Evolutionary conservation across 2,797 vertebrate genomes (phyloP).

Genomic region (Phrynocephalus guinanensis): DNA sequence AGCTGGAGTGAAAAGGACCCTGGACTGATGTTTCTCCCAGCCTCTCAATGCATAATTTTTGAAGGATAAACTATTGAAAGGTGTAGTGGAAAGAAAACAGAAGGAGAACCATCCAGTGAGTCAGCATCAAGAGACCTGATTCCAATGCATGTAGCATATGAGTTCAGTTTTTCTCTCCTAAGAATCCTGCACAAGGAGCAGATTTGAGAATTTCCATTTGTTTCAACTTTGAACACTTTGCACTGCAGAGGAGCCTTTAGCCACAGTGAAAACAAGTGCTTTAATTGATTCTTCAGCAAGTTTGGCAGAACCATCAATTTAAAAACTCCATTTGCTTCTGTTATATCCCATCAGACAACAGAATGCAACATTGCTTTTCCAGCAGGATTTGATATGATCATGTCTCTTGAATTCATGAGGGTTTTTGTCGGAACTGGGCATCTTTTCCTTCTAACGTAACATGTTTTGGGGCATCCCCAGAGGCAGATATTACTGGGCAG

Average conservation of each 20-base stretch:
- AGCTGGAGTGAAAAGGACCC: too few relatives aligned
- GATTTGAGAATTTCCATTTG: background rate
- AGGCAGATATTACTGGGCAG: constrained; percentile 12
- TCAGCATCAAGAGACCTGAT: background rate
- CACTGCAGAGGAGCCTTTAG: background rate
- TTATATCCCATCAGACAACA: constrained; percentile 21
- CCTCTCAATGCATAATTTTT: background rate
- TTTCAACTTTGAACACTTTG: background rate
- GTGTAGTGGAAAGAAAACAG: background rate
- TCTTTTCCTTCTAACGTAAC: constrained; percentile 13
- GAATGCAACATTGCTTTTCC: constrained; percentile 12
- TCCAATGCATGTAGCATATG: background rate
- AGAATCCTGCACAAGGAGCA: background rate
- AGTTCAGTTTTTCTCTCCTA: constrained; percentile 25
- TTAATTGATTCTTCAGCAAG: constrained; percentile 23
- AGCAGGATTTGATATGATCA: constrained; percentile 24
- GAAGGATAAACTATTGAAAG: background rate
- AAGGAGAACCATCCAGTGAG: background rate
- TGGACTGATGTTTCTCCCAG: background rate
- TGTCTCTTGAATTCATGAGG: constrained; percentile 3
- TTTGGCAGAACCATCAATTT: background rate
- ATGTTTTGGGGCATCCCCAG: background rate
- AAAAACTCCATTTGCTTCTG: background rate
- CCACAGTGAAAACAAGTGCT: constrained; percentile 6
- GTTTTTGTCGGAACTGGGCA: constrained; percentile 37